Percentiles rank a stretch among this genome's conserved stretches.
Evolutionary conservation across 2,797 vertebrate genomes (phyloP).

Genomic region (Cyprinella venusta): DNA sequence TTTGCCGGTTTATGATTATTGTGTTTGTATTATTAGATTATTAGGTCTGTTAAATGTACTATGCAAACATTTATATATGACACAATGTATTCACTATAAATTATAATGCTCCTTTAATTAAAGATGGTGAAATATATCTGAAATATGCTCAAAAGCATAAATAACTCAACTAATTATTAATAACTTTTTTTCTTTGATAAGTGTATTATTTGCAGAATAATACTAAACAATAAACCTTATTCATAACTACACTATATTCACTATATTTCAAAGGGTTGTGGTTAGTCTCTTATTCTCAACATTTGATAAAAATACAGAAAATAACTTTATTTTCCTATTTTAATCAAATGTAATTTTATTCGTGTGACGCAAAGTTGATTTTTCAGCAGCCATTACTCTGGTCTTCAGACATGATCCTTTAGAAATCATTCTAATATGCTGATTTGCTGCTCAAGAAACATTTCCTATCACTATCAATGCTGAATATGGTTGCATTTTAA

Average conservation of each 20-base stretch:
- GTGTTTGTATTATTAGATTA: conserved; percentile 44
- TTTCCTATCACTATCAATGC: neutral
- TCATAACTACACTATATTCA: neutral
- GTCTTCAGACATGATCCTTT: neutral
- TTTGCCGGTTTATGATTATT: conserved; percentile 19
- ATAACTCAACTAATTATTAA: neutral
- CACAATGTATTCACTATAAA: conserved; percentile 70
- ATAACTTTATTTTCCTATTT: neutral
- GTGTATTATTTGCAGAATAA: neutral
- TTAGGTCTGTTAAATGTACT: neutral
- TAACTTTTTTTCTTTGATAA: neutral
- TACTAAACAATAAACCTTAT: neutral
- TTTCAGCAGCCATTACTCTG: neutral
- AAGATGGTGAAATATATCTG: conserved; percentile 23
- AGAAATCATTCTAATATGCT: neutral
- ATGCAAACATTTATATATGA: conserved; percentile 36
- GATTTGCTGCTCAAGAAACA: neutral
- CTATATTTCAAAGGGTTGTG: neutral
- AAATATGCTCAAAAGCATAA: neutral
- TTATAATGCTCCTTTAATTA: conserved; percentile 67
- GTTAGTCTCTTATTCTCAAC: neutral
- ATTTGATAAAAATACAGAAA: no score
- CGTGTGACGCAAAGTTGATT: neutral
- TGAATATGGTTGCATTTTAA: neutral
- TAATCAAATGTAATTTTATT: neutral